A percentile compares a stretch with the other conserved stretches of the same genome.
phyloP scores from a whole-genome alignment of 2,888 invertebrate species.

The Lamellibrachia columna region DNA sequence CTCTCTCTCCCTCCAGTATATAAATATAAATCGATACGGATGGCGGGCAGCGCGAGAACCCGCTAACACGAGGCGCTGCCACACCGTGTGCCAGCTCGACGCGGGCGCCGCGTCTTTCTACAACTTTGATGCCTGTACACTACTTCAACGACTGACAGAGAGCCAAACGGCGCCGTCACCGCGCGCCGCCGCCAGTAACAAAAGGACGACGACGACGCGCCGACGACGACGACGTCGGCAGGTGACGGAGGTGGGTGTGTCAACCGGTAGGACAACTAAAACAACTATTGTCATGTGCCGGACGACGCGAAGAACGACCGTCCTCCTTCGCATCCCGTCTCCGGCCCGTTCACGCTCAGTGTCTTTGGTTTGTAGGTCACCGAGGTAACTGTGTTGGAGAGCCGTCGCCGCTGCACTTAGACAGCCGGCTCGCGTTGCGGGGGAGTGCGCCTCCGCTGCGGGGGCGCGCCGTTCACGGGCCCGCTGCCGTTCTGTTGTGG shows the following conservation, averaged over 20 bases:
- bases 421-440: conserved; percentile 13
- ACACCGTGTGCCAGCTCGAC: not conserved
- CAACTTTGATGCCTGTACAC: conserved; percentile 16
- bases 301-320: not conserved
- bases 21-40: conserved; percentile 2
- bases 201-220: not conserved
- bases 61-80: not conserved
- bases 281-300: conserved; percentile 6
- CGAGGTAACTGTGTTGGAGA: conserved; percentile 12
- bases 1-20: not conserved
- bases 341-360: conserved; percentile 12
- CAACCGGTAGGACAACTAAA: conserved; percentile 5
- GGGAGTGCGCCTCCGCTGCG: not conserved
- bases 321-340: conserved; percentile 11
- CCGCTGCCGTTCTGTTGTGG: conserved; percentile 17
- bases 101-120: conserved; percentile 16
- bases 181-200: not conserved
- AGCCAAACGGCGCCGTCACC: not conserved
- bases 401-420: not conserved
- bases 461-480: not conserved
- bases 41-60: not conserved
- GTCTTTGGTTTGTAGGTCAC: conserved; percentile 5
- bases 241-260: conserved; percentile 6
- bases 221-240: not conserved
- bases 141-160: not conserved